These are phyloP conservation scores for Cheilosia vernalis DNA, from an alignment of 2,888 invertebrate species.

Conservation along the genomic window DNA sequence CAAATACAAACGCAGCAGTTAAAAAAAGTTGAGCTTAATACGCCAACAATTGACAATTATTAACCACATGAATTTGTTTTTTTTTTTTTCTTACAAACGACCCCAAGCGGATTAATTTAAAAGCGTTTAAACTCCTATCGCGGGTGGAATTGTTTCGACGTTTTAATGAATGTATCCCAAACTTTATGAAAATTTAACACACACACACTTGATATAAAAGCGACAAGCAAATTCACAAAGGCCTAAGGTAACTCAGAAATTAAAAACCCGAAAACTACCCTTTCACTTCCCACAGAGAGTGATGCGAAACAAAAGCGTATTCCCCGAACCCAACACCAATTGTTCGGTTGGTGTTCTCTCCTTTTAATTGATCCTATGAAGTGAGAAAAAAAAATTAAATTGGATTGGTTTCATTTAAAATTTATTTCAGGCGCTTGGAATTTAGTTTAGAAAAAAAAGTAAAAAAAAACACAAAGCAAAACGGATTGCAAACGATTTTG, in stretches of 20 bases:
- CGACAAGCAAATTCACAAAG: background rate
- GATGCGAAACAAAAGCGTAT: conserved; percentile 26
- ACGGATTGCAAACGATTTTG: conserved; percentile 1
- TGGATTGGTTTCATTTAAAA: conserved; percentile 20
- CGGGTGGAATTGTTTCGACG: background rate
- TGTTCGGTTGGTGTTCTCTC: conserved; percentile 3
- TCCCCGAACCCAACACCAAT: background rate
- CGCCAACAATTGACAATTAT: background rate
- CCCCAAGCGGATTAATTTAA: background rate
- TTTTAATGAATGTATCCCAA: background rate
- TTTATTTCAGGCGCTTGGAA: conserved; percentile 22
- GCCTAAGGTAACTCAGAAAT: background rate
- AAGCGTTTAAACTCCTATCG: background rate
- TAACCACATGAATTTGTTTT: background rate
- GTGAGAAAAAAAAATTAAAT: conserved; percentile 6
- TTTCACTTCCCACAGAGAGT: conserved; percentile 19
- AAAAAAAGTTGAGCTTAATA: too few relatives aligned
- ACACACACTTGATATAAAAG: background rate
- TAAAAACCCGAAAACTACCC: background rate
- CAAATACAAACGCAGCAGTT: too few relatives aligned
- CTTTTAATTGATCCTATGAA: conserved; percentile 29
- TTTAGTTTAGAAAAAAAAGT: background rate
- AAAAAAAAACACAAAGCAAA: background rate
- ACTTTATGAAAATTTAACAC: background rate
- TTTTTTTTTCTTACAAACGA: background rate